Evolutionary conservation across 2,888 invertebrate genomes (phyloP), one percentile per base, ranked within the genome.

Genomic region (Priocnemis perturbator): DNA sequence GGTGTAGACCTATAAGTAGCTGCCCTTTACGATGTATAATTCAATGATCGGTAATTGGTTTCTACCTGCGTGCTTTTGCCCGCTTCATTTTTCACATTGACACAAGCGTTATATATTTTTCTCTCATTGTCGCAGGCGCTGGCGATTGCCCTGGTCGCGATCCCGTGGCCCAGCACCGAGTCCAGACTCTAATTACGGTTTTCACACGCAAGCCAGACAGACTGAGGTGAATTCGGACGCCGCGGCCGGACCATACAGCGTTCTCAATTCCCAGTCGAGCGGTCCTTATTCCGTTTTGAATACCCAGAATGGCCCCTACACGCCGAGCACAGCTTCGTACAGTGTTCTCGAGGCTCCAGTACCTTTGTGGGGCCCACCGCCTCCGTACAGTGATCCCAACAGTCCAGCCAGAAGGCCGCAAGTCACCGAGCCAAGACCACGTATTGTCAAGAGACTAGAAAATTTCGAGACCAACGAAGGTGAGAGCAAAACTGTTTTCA

Each of bases 381-480:
- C 97, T 0, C 96, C 96, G 0, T 97, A 97, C 85, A 95, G 95
- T 68, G 95, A 95, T 60, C 95, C 95, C 47, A 95, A 95, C 79
- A 93, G 93, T 74, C 93, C 93, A 0, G 93, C 93, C 0, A 88
- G 93, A 70, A 89, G 93, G 48, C 85, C 87, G 0, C 88, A 86
- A 62, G 80, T 85, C 3, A 58, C 77, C 53, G 81, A 83, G 71
- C 90, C 91, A 3, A 91, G 91, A 0, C 0, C 90, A 21, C 60
- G 86, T 70, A 80, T 88, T 87, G 67, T 90, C 89, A 79, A 91
- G 60, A 91, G 73, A 81, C 91, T 66, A 89, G 92, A 56, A 86
- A 92, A 83, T 78, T 92, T 78, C 20, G 87, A 88, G 57, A 77
- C 75, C 59, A 83, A 73, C 66, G 87, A 87, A 77, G 87, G 87